Evolutionary conservation across 2,113 vertebrate genomes (phyloP).

Genomic region (Mormyrus iriodes): DNA sequence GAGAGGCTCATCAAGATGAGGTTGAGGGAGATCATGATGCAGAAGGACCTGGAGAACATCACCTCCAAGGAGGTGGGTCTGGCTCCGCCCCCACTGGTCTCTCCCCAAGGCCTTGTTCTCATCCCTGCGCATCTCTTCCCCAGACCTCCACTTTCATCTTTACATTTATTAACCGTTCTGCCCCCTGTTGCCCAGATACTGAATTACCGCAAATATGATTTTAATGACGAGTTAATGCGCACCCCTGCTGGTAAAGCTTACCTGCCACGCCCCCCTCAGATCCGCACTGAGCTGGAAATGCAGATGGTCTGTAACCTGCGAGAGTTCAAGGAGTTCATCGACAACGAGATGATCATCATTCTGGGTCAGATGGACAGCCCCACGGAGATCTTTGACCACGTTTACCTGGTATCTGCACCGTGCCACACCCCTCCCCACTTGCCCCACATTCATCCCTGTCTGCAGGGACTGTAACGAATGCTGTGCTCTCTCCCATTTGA

Average conservation of each 20-base stretch:
- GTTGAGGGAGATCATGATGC: slow-evolving; percentile 97
- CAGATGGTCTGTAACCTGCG: slow-evolving; percentile 95
- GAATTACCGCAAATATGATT: neutral
- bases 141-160: neutral
- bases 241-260: neutral
- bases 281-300: slow-evolving; percentile 93
- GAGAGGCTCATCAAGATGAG: slow-evolving; percentile 89
- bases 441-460: neutral
- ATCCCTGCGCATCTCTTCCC: neutral
- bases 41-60: slow-evolving; percentile 95
- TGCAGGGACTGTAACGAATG: neutral
- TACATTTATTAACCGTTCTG: neutral
- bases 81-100: no score
- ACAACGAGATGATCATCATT: slow-evolving; percentile 97
- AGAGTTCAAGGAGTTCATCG: slow-evolving; percentile 96
- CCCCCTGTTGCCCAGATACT: neutral
- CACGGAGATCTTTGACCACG: slow-evolving; percentile 93
- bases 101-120: neutral
- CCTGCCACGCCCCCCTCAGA: slow-evolving; percentile 56
- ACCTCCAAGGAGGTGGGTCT: slow-evolving; percentile 88
- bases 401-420: slow-evolving; percentile 76
- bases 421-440: neutral
- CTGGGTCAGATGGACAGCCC: slow-evolving; percentile 98
- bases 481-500: slow-evolving; percentile 30
- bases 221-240: neutral